Evolutionary conservation across 2,888 invertebrate genomes (phyloP).

Genomic region (Stenurella melanura): DNA sequence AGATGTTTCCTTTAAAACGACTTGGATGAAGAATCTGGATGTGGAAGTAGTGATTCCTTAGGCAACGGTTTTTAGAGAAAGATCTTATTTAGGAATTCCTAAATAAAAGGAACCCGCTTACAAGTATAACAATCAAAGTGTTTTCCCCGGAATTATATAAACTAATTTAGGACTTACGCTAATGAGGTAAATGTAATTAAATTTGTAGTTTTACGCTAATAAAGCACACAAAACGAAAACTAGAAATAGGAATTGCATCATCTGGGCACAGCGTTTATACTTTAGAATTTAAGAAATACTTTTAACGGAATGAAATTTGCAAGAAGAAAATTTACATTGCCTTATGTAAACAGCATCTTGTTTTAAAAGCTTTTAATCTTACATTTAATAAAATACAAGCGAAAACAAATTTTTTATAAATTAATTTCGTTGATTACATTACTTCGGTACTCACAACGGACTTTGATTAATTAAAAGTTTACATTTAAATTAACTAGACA

Average conservation of each 20-base stretch:
- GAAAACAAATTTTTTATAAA: conserved; percentile 24
- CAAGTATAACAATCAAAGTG: background rate
- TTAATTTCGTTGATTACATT: conserved; percentile 28
- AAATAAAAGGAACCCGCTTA: background rate
- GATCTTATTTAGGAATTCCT: background rate
- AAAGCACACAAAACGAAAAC: conserved; percentile 16
- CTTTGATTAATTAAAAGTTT: conserved; percentile 26
- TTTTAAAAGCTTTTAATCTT: conserved; percentile 29
- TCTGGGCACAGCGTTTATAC: background rate
- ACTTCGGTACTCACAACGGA: conserved; percentile 6
- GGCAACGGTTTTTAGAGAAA: no score
- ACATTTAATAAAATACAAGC: conserved; percentile 1
- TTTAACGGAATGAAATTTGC: conserved; percentile 21
- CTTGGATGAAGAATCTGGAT: no score
- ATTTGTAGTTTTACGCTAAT: background rate
- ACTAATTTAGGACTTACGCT: conserved; percentile 12
- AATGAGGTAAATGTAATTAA: conserved; percentile 21
- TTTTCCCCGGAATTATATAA: background rate
- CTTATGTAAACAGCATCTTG: conserved; percentile 13
- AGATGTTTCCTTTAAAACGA: no score
- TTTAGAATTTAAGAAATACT: conserved; percentile 12
- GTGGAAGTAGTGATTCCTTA: no score
- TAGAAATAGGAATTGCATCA: conserved; percentile 20
- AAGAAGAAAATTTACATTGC: conserved; percentile 19
- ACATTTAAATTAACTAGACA: background rate